phyloP scores from a whole-genome alignment of 2,113 vertebrate species.

The Salvelinus sp. region DNA sequence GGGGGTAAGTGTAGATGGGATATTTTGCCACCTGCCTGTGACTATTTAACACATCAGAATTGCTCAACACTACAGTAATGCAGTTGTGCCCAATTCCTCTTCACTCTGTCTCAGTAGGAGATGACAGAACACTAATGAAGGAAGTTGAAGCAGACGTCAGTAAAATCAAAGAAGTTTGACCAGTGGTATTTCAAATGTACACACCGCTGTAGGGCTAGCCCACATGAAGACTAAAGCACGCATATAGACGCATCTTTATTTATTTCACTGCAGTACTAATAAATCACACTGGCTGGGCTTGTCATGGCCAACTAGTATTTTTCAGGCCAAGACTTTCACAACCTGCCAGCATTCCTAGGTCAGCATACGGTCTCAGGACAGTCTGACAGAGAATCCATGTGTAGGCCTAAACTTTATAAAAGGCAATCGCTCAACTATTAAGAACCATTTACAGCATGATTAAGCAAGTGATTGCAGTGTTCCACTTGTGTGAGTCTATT shows the following conservation, averaged over 20 bases:
- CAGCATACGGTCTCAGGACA: background rate
- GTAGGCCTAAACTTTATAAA: constrained; percentile 10
- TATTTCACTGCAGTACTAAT: constrained; percentile 15
- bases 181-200: too few species aligned
- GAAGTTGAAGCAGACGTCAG: constrained; percentile 15
- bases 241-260: too few species aligned
- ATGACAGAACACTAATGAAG: background rate
- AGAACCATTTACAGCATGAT: constrained; percentile 35
- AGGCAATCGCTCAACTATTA: constrained; percentile 21
- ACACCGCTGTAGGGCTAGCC: too few species aligned
- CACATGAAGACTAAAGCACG: too few species aligned
- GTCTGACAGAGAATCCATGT: constrained; percentile 17
- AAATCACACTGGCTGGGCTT: constrained; percentile 17
- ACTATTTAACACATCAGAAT: background rate
- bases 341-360: constrained; percentile 5
- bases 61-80: background rate
- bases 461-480: constrained; percentile 24
- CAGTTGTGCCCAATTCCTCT: background rate
- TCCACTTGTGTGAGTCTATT: constrained; percentile 34
- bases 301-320: background rate
- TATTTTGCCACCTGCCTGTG: background rate
- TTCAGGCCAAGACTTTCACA: background rate
- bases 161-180: too few species aligned
- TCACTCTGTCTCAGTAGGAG: too few species aligned
- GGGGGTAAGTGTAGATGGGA: background rate